Conservation (phyloP, 1,140 invertebrate genomes). For the Drosophila willistoni region DNA sequence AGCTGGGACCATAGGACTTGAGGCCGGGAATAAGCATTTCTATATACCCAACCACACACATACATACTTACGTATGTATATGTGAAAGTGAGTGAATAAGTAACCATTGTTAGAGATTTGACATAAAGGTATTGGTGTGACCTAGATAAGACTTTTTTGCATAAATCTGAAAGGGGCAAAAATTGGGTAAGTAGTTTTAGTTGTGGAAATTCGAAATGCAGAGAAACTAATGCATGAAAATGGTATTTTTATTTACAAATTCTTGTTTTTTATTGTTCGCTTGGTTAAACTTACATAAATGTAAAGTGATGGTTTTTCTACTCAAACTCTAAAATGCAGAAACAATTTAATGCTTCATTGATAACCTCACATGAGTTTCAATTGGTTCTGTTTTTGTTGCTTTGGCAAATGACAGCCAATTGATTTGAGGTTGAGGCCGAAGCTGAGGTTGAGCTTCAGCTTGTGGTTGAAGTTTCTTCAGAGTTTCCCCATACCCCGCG, state of each 20-base stretch:
- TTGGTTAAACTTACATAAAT: slow-evolving; percentile 21
- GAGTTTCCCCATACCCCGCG: background rate
- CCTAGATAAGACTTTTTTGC: slow-evolving; percentile 36
- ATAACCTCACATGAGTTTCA: slow-evolving; percentile 65
- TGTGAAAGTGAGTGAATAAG: background rate
- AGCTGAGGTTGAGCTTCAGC: slow-evolving; percentile 6
- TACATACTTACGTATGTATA: background rate
- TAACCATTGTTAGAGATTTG: background rate
- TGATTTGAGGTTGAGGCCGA: slow-evolving; percentile 20
- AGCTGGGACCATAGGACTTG: slow-evolving; percentile 52
- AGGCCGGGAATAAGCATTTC: background rate
- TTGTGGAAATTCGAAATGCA: too few relatives aligned
- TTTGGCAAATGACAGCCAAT: slow-evolving; percentile 63
- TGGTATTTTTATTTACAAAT: slow-evolving; percentile 23
- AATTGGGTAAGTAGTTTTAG: slow-evolving; percentile 31
- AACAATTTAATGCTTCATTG: slow-evolving; percentile 82
- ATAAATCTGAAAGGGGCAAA: slow-evolving; percentile 60
- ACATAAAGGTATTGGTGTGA: slow-evolving; percentile 32
- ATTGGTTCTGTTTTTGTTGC: slow-evolving; percentile 28
- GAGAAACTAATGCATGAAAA: too few relatives aligned
- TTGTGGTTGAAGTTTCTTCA: slow-evolving; percentile 24
- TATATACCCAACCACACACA: too few relatives aligned
- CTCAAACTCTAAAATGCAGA: slow-evolving; percentile 68
- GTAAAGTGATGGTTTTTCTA: slow-evolving; percentile 7
- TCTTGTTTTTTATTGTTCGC: slow-evolving; percentile 11